These are phyloP conservation scores for Idris sp. DNA, from an alignment of 1,140 invertebrate genomes.

Conservation along the genomic window DNA sequence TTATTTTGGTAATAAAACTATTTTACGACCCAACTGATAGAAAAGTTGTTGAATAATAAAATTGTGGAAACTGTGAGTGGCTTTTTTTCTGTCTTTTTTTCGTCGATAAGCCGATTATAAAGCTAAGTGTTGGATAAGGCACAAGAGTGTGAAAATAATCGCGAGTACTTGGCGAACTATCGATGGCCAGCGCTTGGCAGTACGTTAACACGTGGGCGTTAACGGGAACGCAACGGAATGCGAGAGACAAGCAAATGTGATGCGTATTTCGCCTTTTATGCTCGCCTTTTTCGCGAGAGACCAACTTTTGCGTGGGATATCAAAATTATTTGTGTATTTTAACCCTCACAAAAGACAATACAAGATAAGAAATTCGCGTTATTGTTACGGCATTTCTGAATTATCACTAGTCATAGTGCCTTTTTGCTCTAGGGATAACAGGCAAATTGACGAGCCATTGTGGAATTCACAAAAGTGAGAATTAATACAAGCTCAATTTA, in stretches of 20 bases:
- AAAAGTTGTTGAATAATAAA: conserved; percentile 5
- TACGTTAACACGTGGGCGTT: conserved; percentile 56
- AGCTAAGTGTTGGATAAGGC: conserved; percentile 31
- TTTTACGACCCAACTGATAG: not conserved
- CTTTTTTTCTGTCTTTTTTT: too few species aligned
- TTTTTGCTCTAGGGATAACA: too few species aligned
- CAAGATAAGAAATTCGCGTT: conserved; percentile 49
- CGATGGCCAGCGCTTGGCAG: conserved; percentile 41
- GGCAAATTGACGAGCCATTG: too few species aligned
- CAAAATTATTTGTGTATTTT: conserved; percentile 53
- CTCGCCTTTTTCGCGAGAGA: conserved; percentile 45
- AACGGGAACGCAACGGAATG: conserved; percentile 58
- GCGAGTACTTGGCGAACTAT: conserved; percentile 41
- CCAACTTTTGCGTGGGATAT: conserved; percentile 37
- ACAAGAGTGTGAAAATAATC: conserved; percentile 45
- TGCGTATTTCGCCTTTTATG: conserved; percentile 60
- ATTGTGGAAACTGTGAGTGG: not conserved
- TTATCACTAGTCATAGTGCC: not conserved
- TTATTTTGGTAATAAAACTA: too few species aligned
- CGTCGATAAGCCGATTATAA: conserved; percentile 54
- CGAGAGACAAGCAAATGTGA: conserved; percentile 53
- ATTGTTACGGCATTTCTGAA: conserved; percentile 33
- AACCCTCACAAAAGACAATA: conserved; percentile 38
- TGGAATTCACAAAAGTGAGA: too few species aligned
- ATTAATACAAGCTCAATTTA: too few species aligned